Conservation (phyloP, 2,888 invertebrate species). For the Ceraclea dissimilis region DNA sequence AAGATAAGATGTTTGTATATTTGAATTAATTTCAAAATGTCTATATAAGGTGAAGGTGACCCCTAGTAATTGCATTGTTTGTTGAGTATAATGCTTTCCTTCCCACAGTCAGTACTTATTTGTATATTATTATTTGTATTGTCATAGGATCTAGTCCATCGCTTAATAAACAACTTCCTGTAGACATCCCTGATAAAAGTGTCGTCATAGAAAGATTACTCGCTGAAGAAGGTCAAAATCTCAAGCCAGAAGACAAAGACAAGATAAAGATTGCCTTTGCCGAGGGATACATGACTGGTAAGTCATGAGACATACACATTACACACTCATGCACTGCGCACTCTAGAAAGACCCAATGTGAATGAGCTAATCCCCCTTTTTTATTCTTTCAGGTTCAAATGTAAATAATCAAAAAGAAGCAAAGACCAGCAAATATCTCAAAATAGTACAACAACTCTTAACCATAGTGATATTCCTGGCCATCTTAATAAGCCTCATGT, state of each 20-base stretch:
- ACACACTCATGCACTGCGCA: too few species aligned
- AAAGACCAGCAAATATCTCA: conserved; percentile 47
- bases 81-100: too few species aligned
- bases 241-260: conserved; percentile 54
- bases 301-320: conserved; percentile 13
- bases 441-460: conserved; percentile 70
- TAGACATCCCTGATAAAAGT: conserved; percentile 35
- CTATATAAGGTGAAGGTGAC: too few species aligned
- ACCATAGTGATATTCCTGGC: conserved; percentile 67
- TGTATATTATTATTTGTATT: not conserved
- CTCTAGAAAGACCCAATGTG: not conserved
- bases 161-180: not conserved
- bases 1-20: too few species aligned
- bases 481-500: conserved; percentile 66
- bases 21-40: too few species aligned
- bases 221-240: conserved; percentile 39
- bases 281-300: conserved; percentile 80
- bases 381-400: conserved; percentile 35
- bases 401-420: conserved; percentile 45
- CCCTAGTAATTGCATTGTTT: too few species aligned
- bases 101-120: too few species aligned
- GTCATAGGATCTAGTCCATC: conserved; percentile 5
- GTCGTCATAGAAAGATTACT: conserved; percentile 41
- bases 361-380: too few species aligned
- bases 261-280: conserved; percentile 83